Evolutionary conservation across 2,113 vertebrate species (phyloP), one percentile per base, ranked within the genome.

Genomic region (Atrichornis clamosus): DNA sequence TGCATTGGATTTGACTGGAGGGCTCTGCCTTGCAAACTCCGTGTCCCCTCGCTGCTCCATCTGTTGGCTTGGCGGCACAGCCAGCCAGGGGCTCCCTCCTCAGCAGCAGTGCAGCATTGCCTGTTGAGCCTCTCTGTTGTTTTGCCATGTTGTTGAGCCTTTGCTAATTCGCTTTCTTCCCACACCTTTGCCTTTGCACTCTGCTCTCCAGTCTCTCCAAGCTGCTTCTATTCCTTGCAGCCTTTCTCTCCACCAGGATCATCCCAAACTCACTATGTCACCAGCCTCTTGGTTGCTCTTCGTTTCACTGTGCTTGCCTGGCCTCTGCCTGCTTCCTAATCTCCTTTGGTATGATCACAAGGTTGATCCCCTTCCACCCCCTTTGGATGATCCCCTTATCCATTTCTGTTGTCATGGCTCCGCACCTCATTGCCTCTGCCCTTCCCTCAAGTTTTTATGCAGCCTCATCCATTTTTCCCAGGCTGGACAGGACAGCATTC

Each of bases 61-160:
- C 96, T 96, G 96, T 96, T 95, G 95, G 80, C 68, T 93, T 86
- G 74, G 82, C 46, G 4, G 74, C 69, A 56, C 49, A 28, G 87
- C 64, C 84, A 90, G 76, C 20, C 10, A 89, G 75, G 84, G 85
- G 85, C 87, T 96, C 91, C 65, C 72, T 80, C 23, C 94, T 95
- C 81, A 16, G 81, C 53, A 27, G 69, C 86, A 76, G 41, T 64
- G 80, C 56, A 23, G 3, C 37, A 4, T 11, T 90, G 87, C 88
- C 91, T 92, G 83, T 95, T 90, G 95, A 93, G 82, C 7, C 2
- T 87, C 74, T 92, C 87, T 89, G 53, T 77, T 96, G 78, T 91
- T 95, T 91, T 92, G 73, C 86, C 72, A 33, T 16, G 39, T 92
- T 56, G n/a, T 68, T 90, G 55, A 93, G 58, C 81, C 82, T 94